Evolutionary conservation across 2,113 vertebrate species (phyloP).

Genomic region (Rhagologus leucostigma): DNA sequence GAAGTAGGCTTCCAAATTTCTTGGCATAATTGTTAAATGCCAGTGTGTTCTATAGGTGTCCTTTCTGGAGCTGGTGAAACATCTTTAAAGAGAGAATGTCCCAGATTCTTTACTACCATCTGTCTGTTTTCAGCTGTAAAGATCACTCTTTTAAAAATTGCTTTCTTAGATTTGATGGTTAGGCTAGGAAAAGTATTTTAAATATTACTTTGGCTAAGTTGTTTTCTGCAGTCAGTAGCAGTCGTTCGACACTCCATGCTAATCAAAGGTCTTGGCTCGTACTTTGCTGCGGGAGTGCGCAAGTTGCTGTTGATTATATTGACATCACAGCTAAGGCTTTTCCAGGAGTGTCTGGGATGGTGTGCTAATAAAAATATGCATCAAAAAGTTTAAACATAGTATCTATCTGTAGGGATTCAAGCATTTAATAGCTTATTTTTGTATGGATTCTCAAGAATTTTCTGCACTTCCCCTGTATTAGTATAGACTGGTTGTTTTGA

Average conservation of each 20-base stretch:
- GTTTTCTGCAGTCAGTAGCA: slow-evolving; percentile 35
- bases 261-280: slow-evolving; percentile 60
- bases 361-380: slow-evolving; percentile 19
- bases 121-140: slow-evolving; percentile 67
- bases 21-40: slow-evolving; percentile 65
- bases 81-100: slow-evolving; percentile 61
- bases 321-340: neutral
- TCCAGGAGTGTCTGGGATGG: neutral
- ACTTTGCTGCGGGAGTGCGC: slow-evolving; percentile 29
- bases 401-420: neutral
- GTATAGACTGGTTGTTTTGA: neutral
- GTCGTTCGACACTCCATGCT: slow-evolving; percentile 50
- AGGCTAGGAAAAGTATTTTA: slow-evolving; percentile 51
- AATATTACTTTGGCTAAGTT: slow-evolving; percentile 39
- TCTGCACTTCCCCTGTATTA: neutral
- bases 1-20: slow-evolving; percentile 37
- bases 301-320: slow-evolving; percentile 19
- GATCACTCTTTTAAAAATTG: slow-evolving; percentile 57
- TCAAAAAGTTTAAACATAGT: neutral
- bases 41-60: slow-evolving; percentile 63
- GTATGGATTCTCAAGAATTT: neutral
- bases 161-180: slow-evolving; percentile 51
- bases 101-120: slow-evolving; percentile 71
- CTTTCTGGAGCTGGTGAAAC: slow-evolving; percentile 60
- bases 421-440: neutral